Evolutionary conservation across 2,888 invertebrate species (phyloP).

Genomic region (Magallana nippona): DNA sequence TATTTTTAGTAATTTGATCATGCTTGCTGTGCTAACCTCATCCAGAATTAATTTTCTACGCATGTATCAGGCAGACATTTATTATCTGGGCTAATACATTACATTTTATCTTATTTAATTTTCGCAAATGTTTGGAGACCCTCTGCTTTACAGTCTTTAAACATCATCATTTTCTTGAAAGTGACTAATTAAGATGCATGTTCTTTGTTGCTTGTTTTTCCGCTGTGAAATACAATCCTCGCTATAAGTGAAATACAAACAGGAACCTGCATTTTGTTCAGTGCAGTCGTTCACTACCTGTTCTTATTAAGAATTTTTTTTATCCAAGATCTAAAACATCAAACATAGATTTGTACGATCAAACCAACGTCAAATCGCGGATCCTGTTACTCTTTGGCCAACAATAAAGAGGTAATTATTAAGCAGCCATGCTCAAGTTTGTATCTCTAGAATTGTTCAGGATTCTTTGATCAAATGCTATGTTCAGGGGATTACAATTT

Average conservation of each 20-base stretch:
- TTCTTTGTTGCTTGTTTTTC: background rate
- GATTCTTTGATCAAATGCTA: constrained; percentile 4
- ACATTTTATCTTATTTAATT: background rate
- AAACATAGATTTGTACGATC: background rate
- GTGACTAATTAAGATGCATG: constrained; percentile 1
- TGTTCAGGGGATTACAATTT: background rate
- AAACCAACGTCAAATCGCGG: background rate
- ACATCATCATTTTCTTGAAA: background rate
- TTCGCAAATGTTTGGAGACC: background rate
- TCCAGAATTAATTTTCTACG: constrained; percentile 28
- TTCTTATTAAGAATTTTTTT: too few relatives aligned
- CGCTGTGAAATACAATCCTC: background rate
- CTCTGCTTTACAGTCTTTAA: background rate
- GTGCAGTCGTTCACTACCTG: too few relatives aligned
- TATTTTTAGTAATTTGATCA: constrained; percentile 26
- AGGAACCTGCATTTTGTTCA: too few relatives aligned
- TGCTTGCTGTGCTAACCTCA: background rate
- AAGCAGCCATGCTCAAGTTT: background rate
- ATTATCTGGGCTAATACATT: constrained; percentile 21
- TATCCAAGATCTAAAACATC: background rate
- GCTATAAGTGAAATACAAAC: too few relatives aligned
- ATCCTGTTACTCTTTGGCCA: background rate
- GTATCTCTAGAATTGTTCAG: background rate
- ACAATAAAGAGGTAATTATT: background rate
- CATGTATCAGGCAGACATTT: background rate